Evolutionary conservation across 2,888 invertebrate species (phyloP).

Genomic region (Koerneria pararmatus): DNA sequence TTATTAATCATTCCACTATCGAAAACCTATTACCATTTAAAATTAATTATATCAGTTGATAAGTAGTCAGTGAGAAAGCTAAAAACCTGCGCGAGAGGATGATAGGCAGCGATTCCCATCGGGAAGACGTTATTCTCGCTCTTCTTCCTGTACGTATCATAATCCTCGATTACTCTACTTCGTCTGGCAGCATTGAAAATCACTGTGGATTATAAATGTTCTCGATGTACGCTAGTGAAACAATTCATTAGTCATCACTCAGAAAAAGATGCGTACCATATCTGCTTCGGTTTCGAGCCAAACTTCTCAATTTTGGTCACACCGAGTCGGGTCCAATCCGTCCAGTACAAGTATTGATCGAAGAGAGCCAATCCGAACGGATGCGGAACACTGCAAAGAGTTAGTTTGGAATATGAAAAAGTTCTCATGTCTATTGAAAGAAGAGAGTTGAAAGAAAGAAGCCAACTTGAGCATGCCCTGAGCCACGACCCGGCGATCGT

Average conservation of each 20-base stretch:
- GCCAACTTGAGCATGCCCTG: constrained; percentile 30
- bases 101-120: constrained; percentile 57
- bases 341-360: constrained; percentile 88
- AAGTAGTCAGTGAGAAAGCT: too few relatives aligned
- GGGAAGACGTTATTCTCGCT: constrained; percentile 58
- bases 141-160: constrained; percentile 46
- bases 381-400: constrained; percentile 75
- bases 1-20: too few relatives aligned
- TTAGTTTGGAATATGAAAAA: neutral
- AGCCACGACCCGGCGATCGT: constrained; percentile 62
- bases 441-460: neutral
- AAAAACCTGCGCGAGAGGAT: constrained; percentile 21
- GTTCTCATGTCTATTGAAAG: neutral
- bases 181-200: too few relatives aligned
- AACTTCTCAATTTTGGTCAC: constrained; percentile 58
- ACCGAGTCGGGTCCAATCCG: constrained; percentile 75
- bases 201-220: neutral
- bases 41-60: neutral
- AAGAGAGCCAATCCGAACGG: constrained; percentile 90
- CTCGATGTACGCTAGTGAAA: neutral
- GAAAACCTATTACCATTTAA: neutral
- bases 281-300: constrained; percentile 46
- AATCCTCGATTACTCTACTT: too few relatives aligned
- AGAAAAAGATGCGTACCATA: constrained; percentile 36
- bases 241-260: neutral